phyloP scores from a whole-genome alignment of 1,140 invertebrate genomes.

The Megalopta genalis region DNA sequence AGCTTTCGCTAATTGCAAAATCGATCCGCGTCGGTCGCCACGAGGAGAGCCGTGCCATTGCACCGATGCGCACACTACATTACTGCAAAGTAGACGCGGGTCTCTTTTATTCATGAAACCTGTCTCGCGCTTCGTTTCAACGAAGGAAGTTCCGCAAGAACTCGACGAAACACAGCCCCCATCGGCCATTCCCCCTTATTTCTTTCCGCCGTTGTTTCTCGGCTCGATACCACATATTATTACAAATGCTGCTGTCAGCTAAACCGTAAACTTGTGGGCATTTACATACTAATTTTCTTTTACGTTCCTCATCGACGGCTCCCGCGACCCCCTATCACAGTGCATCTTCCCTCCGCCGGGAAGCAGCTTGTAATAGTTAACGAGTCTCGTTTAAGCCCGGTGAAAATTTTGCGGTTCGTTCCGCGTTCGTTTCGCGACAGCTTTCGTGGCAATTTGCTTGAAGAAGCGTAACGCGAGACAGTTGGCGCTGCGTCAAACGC shows the following conservation, averaged over 20 bases:
- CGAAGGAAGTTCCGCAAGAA: not conserved
- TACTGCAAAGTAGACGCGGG: slow-evolving; percentile 6
- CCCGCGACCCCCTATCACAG: too few species aligned
- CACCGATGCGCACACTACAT: slow-evolving; percentile 3
- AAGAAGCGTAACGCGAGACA: slow-evolving; percentile 8
- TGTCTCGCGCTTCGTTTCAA: not conserved
- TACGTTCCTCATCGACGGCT: too few species aligned
- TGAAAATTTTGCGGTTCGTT: not conserved
- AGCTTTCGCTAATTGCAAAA: not conserved
- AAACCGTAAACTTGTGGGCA: too few species aligned
- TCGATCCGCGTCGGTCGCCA: slow-evolving; percentile 53
- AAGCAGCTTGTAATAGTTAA: not conserved
- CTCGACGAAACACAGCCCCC: not conserved
- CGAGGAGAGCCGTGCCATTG: not conserved
- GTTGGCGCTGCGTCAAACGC: slow-evolving; percentile 68
- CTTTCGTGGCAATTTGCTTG: not conserved
- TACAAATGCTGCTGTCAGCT: not conserved
- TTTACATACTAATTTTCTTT: too few species aligned
- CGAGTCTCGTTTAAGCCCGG: slow-evolving; percentile 5
- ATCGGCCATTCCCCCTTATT: not conserved
- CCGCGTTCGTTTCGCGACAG: too few species aligned
- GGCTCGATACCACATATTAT: not conserved
- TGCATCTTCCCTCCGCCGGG: too few species aligned
- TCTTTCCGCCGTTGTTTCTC: not conserved
- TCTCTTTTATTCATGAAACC: slow-evolving; percentile 33